Base-by-base conservation (phyloP, 2,113 vertebrate genomes). In the Benitochromis conjunctus region DNA sequence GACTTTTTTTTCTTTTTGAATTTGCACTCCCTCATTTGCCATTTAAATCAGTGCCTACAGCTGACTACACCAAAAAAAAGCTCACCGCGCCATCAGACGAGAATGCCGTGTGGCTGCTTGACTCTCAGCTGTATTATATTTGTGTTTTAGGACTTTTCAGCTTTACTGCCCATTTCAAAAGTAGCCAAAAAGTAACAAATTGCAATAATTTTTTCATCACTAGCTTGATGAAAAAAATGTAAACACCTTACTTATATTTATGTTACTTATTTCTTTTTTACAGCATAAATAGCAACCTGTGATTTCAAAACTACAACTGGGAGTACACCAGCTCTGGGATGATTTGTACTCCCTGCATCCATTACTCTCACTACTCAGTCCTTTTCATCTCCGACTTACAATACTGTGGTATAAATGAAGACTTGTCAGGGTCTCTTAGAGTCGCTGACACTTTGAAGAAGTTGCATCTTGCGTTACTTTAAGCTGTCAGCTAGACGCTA, bases 401-500 rank as follows among this genome's bases (percentile, higher is more conserved):
- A 11, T 19, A n/a, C 54, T 62, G 11, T 16, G 2, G 64, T 10
- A 43, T 56, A n/a, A 54, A 58, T 89, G 79, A 90, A 79, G 77
- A 58, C 91, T 83, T 36, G 41, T 87, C 79, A 66, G 64, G 29
- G 46, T 84, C 62, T 53, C 34, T 51, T 34, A n/a, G 64, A 82
- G 86, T 84, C 78, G 76, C 86, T 90, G 90, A 86, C 86, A 81
- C 76, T 79, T 74, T 86, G 55, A 81, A 76, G 51, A 48, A 90
- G 78, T 82, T 79, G 79, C 53, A 31, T 84, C 14, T 48, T 56
- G 64, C 76, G 24, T 54, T 79, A 78, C 89, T 91, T 90, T 66
- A 86, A 81, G 90, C 80, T 81, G 82, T 85, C 90, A 86, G 84
- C 82, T 81, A 83, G 91, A 88, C 6, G 12, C 41, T 74, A 31